Evolutionary conservation across 2,888 invertebrate species (phyloP), one percentile per base, ranked within the genome.

Genomic region (Thecocarcelia acutangulata): DNA sequence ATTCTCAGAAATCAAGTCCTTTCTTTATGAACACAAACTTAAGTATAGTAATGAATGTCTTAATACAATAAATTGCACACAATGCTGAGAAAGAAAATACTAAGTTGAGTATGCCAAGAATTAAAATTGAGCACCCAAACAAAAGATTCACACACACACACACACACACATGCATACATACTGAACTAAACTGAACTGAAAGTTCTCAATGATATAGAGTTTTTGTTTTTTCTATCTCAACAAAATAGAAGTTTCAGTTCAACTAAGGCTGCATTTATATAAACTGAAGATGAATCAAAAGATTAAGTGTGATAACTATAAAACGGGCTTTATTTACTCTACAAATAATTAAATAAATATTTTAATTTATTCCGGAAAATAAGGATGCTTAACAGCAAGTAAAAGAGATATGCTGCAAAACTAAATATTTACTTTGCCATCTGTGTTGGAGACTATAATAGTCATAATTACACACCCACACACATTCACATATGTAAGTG

Each of bases 21-120:
- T 24, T 15, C 56, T 56, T n/a, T 56, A 66, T 28, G 19, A 44
- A 17, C 28, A 69, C 46, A 46, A 58, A 48, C 44, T 69, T 58
- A 48, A 37, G 58, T 37, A 70, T 40, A 24, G 48, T 59, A 40
- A 24, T 59, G 48, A 40, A 48, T 58, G 37, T 19, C n/a, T 24
- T 19, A 58, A 24, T 13, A 48, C 33, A 70, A 46, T 33, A 52
- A 52, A 66, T 15, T 13, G 9, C 6, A 42, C 50, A 24, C 50
- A 42, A 6, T 52, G 40, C 4, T 40, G 11, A 15, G 3, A 15
- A 13, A 17, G 15, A 24, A 42, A 42, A 12, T 11, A 50, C 5
- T 8, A 64, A 50, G n/a, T 37, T 19, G 37, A 42, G 19, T n/a
- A n/a, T n/a, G n/a, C n/a, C n/a, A n/a, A n/a, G 68, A 24, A 24